A percentile compares a stretch with the other conserved stretches of the same genome.
phyloP scores from a whole-genome alignment of 2,113 vertebrate species.

The Hystrix cristata region DNA sequence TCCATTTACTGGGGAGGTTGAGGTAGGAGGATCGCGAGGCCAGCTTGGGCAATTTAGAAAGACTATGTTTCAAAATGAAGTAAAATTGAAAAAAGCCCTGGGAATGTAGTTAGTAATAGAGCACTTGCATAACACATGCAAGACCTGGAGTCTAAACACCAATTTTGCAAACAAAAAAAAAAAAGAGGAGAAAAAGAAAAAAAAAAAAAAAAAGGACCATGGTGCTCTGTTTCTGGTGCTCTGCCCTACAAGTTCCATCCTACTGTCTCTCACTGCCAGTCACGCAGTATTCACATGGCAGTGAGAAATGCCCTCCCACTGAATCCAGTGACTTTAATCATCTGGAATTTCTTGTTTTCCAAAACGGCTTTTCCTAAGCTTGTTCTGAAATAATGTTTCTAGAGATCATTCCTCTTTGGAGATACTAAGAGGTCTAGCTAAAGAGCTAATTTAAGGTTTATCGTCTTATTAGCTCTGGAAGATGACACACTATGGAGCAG shows the following conservation, averaged over 20 bases:
- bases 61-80: neutral
- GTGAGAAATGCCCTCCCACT: neutral
- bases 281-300: neutral
- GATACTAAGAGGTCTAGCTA: neutral
- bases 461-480: neutral
- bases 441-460: conserved; percentile 12
- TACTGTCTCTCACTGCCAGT: neutral
- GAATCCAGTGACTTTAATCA: neutral
- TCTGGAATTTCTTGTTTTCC: neutral
- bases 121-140: neutral
- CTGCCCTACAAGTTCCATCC: neutral
- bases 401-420: neutral
- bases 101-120: neutral
- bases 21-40: neutral
- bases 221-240: neutral
- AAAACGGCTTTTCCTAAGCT: neutral
- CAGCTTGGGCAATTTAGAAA: neutral
- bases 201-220: too few relatives aligned
- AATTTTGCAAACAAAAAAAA: neutral
- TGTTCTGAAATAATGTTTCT: neutral
- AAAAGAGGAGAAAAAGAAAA: neutral
- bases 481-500: neutral
- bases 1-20: neutral
- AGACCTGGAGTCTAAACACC: neutral
- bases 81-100: neutral